A percentile compares a stretch with the other conserved stretches of the same genome.
Conservation (phyloP, 1,140 invertebrate genomes). For the Pteromalus puparum region DNA sequence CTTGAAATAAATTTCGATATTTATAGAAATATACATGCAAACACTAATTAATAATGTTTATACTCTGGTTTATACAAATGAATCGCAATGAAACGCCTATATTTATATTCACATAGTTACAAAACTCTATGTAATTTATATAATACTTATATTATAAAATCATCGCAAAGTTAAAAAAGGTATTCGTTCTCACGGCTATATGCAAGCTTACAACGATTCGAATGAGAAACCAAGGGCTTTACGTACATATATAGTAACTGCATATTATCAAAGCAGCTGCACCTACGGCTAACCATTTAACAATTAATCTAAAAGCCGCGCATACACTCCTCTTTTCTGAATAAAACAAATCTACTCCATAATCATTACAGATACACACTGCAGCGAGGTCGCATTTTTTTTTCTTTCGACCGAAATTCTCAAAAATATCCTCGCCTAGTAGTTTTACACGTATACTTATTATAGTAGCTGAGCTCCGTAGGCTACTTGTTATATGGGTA, state of each 20-base stretch:
- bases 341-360: too few relatives aligned
- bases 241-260: neutral
- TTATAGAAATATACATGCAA: slow-evolving; percentile 5
- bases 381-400: neutral
- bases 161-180: too few relatives aligned
- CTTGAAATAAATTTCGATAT: neutral
- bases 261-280: neutral
- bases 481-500: too few relatives aligned
- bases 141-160: too few relatives aligned
- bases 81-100: neutral
- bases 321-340: neutral
- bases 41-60: neutral
- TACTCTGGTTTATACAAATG: neutral
- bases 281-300: neutral
- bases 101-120: neutral
- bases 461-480: too few relatives aligned
- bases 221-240: too few relatives aligned
- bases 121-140: neutral
- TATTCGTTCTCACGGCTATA: too few relatives aligned
- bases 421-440: neutral
- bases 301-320: slow-evolving; percentile 1
- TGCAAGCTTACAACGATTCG: too few relatives aligned
- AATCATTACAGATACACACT: too few relatives aligned
- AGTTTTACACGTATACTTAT: neutral
- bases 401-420: neutral